These are phyloP conservation scores for Fragum sueziense DNA, from an alignment of 2,888 invertebrate species.

Conservation along the genomic window DNA sequence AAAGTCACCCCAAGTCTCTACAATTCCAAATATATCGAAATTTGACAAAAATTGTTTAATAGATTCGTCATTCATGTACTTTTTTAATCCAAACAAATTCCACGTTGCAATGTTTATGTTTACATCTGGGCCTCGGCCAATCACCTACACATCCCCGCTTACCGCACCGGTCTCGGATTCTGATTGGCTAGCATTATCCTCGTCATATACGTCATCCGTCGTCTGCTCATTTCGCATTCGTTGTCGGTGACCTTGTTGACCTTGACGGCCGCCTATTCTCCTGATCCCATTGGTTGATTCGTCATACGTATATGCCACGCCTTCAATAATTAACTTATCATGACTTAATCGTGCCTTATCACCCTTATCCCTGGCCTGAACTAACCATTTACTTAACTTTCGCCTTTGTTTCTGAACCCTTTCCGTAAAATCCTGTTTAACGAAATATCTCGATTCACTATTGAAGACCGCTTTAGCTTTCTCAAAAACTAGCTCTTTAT, in stretches of 20 bases:
- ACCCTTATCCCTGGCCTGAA: background rate
- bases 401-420: background rate
- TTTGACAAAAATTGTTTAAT: background rate
- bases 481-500: background rate
- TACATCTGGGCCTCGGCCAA: background rate
- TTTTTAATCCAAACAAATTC: background rate
- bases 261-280: too few relatives aligned
- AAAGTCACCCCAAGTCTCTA: background rate
- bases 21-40: background rate
- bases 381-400: background rate
- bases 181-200: background rate
- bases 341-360: background rate
- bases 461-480: background rate
- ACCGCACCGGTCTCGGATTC: background rate
- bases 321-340: background rate
- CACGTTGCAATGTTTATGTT: background rate
- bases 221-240: background rate
- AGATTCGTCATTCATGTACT: background rate
- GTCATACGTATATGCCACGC: background rate
- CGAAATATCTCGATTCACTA: background rate
- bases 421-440: background rate
- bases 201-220: background rate
- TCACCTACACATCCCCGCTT: background rate
- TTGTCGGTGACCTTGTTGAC: background rate
- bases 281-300: background rate